Percentiles rank a stretch among this genome's conserved stretches.
These are phyloP conservation scores for Gambusia affinis DNA, from an alignment of 2,113 vertebrate species.

Conservation along the genomic window DNA sequence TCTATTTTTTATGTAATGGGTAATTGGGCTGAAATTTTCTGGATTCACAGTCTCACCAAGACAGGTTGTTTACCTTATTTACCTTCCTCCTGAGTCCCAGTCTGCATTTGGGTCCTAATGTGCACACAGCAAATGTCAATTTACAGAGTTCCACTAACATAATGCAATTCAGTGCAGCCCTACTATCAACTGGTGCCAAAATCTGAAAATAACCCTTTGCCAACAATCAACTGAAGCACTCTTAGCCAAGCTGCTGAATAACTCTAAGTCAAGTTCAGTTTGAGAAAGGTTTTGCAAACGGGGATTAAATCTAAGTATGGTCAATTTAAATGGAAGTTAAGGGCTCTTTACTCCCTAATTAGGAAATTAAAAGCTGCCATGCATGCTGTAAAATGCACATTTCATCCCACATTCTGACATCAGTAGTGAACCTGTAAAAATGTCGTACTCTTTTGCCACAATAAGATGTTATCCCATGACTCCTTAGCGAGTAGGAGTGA, in stretches of 20 bases:
- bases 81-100: too few relatives aligned
- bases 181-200: constrained; percentile 2
- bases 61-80: neutral
- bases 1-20: neutral
- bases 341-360: constrained; percentile 29
- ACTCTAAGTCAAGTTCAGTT: constrained; percentile 17
- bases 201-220: neutral
- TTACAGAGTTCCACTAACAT: constrained; percentile 4
- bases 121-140: neutral
- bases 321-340: constrained; percentile 22
- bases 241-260: constrained; percentile 9
- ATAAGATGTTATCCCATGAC: constrained; percentile 13
- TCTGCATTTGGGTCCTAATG: neutral
- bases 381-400: constrained; percentile 20
- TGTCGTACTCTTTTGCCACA: constrained; percentile 3
- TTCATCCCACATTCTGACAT: neutral
- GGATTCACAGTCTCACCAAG: neutral
- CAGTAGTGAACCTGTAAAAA: neutral
- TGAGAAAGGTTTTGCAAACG: constrained; percentile 17
- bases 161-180: neutral
- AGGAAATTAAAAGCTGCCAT: constrained; percentile 13
- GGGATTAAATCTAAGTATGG: constrained; percentile 9
- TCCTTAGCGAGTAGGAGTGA: constrained; percentile 15
- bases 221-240: constrained; percentile 3
- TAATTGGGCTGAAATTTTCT: neutral